Base-by-base conservation (phyloP, 2,113 vertebrate species). In the Mormyrus iriodes region DNA sequence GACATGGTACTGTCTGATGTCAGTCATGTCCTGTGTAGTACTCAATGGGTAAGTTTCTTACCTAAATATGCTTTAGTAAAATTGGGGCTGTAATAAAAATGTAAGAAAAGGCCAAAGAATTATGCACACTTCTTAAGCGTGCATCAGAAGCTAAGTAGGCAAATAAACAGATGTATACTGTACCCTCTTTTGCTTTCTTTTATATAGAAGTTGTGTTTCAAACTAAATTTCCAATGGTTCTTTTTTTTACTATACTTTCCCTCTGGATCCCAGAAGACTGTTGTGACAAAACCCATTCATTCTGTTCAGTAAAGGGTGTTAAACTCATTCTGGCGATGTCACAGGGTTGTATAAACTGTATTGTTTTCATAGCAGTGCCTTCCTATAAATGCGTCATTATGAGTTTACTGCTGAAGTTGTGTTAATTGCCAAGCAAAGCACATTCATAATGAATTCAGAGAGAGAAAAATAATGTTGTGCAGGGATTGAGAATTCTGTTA, bases 211-310 rank as follows among this genome's bases (percentile, higher is more conserved):
- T 82, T 19, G 12, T 85, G 21, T 52, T 52, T 52, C 48, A 51
- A 27, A 31, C 24, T 27, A 51, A 55, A 86, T 86, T 21, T 2
- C 2, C 39, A 46, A 39, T 46, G 9, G 7, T 15, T 19, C 13
- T 73, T 69, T 87, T 24, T 44, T 15, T 53, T 52, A 55, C 51
- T 1, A 21, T n/a, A 86, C 5, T 53, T 5, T 13, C 55, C 7
- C 49, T 53, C 51, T 13, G 27, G 27, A 86, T 15, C 85, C n/a
- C 7, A 7, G n/a, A 53, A 53, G 17, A 35, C 49, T 52, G 35
- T 39, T 31, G 48, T 53, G 85, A 86, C 85, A 86, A 65, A 58
- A n/a, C 49, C 27, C n/a, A 87, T 87, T 42, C 7, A 61, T 87
- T 87, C 35, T 65, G 19, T 87, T 61, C 35, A 87, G 55, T n/a